These are phyloP conservation scores for Tetragnatha versicolor DNA, from an alignment of 1,140 invertebrate genomes.

Conservation along the genomic window DNA sequence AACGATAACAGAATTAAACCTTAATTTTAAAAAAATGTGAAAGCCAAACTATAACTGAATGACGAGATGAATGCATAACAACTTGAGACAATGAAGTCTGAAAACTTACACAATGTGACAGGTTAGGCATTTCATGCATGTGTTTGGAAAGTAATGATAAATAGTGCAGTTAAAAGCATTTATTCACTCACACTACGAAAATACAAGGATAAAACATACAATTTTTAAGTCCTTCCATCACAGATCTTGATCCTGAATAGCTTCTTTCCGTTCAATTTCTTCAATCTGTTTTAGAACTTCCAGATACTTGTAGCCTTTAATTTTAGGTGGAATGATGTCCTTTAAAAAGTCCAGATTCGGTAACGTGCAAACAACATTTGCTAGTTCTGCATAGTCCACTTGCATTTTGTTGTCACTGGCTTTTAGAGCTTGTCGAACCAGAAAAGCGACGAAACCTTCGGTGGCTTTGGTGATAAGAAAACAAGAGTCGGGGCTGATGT, in stretches of 20 bases:
- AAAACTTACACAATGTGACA: too few relatives aligned
- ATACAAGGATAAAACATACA: background rate
- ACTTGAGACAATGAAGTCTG: too few relatives aligned
- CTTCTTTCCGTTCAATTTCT: conserved; percentile 12
- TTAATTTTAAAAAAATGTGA: too few relatives aligned
- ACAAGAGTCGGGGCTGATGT: conserved; percentile 55
- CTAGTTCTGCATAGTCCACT: conserved; percentile 56
- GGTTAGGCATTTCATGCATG: too few relatives aligned
- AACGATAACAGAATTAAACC: too few relatives aligned
- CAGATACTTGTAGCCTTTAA: conserved; percentile 52
- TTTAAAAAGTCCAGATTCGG: conserved; percentile 51
- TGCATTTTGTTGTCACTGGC: conserved; percentile 28
- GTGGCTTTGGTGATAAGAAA: conserved; percentile 56
- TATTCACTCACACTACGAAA: too few relatives aligned
- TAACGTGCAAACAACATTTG: conserved; percentile 40
- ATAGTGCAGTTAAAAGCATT: too few relatives aligned
- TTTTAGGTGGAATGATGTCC: conserved; percentile 56
- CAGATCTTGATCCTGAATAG: conserved; percentile 7
- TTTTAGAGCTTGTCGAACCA: conserved; percentile 53
- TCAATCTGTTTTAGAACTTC: conserved; percentile 54
- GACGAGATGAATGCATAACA: too few relatives aligned
- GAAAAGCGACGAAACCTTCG: conserved; percentile 55
- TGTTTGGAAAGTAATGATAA: too few relatives aligned
- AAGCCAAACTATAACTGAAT: too few relatives aligned
- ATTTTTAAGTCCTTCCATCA: background rate